These are phyloP conservation scores for Sebastes steindachneri DNA, from an alignment of 2,797 vertebrate genomes.

Conservation along the genomic window DNA sequence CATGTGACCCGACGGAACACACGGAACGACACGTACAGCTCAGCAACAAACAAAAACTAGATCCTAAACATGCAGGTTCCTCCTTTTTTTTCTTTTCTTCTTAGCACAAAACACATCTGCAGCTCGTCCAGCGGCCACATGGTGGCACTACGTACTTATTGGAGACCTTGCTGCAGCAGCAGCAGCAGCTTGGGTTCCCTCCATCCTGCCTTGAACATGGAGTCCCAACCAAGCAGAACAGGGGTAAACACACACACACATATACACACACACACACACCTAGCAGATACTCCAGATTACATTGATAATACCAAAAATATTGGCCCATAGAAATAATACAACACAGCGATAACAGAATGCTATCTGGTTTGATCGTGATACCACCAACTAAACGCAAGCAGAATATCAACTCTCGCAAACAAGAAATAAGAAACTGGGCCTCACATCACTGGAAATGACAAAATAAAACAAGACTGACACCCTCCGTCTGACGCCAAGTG, in stretches of 20 bases:
- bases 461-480: constrained; percentile 58
- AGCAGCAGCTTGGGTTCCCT: constrained; percentile 1
- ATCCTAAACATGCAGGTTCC: constrained; percentile 1
- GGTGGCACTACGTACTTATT: constrained; percentile 82
- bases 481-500: constrained; percentile 35
- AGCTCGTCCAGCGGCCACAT: constrained; percentile 66
- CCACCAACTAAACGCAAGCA: constrained; percentile 65
- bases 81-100: too few relatives aligned
- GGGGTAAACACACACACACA: constrained; percentile 46
- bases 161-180: constrained; percentile 29
- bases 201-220: constrained; percentile 57
- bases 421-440: constrained; percentile 71
- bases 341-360: constrained; percentile 73
- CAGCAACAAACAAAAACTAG: constrained; percentile 43
- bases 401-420: constrained; percentile 78
- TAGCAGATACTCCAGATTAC: constrained; percentile 83
- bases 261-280: constrained; percentile 30
- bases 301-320: constrained; percentile 83
- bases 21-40: constrained; percentile 20
- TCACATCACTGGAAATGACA: constrained; percentile 56
- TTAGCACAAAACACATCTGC: constrained; percentile 1
- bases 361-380: constrained; percentile 75
- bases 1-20: constrained; percentile 13
- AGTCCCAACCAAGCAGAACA: constrained; percentile 67
- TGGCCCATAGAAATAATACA: constrained; percentile 86